phyloP scores from a whole-genome alignment of 2,888 invertebrate genomes.

The Microdon myrmicae region DNA sequence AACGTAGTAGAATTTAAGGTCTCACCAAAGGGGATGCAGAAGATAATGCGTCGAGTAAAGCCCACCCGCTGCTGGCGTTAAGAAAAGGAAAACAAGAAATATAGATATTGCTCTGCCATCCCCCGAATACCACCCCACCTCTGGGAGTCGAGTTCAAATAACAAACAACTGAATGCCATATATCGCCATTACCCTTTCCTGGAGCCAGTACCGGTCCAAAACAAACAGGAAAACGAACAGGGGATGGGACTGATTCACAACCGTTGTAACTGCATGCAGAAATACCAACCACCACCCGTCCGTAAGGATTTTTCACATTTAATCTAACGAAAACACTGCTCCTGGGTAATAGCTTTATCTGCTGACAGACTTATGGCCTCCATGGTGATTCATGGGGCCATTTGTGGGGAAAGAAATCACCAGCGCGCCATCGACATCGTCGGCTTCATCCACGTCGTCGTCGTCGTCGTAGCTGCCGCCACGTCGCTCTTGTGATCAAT shows the following conservation, averaged over 20 bases:
- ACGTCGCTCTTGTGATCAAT: too few species aligned
- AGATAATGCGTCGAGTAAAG: too few species aligned
- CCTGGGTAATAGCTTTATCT: constrained; percentile 64
- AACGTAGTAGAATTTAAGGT: too few species aligned
- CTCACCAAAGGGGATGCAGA: too few species aligned
- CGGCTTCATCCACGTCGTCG: constrained; percentile 12
- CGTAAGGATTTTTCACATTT: constrained; percentile 53
- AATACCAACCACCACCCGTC: constrained; percentile 30
- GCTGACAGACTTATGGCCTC: constrained; percentile 64
- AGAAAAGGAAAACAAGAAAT: constrained; percentile 22
- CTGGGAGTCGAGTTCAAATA: constrained; percentile 23
- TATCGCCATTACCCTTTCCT: constrained; percentile 43
- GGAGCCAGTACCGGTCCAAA: background rate
- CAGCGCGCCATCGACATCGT: constrained; percentile 31
- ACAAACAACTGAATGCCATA: constrained; percentile 44
- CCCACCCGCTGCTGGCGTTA: too few species aligned
- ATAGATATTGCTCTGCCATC: constrained; percentile 40
- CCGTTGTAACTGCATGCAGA: constrained; percentile 34
- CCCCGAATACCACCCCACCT: constrained; percentile 35
- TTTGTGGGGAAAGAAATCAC: constrained; percentile 48
- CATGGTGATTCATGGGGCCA: constrained; percentile 62
- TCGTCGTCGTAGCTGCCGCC: constrained; percentile 25
- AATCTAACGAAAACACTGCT: constrained; percentile 55
- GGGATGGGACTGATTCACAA: constrained; percentile 47
- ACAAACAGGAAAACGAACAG: constrained; percentile 26